Base-by-base conservation (phyloP, 2,888 invertebrate genomes). In the Ferrisia virgata region DNA sequence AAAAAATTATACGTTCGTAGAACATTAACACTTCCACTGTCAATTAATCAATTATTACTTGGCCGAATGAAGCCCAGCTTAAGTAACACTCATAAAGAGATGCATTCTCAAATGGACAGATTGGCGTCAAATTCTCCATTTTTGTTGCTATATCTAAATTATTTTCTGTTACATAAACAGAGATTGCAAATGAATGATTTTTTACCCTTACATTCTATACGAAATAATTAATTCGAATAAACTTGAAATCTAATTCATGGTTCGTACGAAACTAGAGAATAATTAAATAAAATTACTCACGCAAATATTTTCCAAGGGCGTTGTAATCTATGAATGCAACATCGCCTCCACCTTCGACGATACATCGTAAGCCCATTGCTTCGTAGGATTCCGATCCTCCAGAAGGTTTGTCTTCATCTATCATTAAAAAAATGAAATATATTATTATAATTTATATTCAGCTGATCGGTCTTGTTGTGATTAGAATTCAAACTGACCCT, bases 261-360 rank as follows among this genome's bases (percentile, higher is more conserved):
- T 39, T 72, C n/a, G 33, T 33, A 72, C 28, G 28, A 64, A 11
- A 28, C 58, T 47, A 28, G 15, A 2, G 28, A 33, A n/a, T 72
- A 72, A 72, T 72, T 72, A 72, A 72, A n/a, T n/a, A 13, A 22
- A 43, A 64, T 84, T 86, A 87, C 89, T 88, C 86, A 92, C 93
- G 91, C 86, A 90, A 89, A 86, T 92, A 91, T 87, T 91, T 91
- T 85, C 92, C 91, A 72, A 91, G 91, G 0, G 91, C 91, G 31
- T 90, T 89, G 85, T 93, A 91, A 86, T 92, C 92, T 1, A 96
- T 89, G 86, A 96, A 95, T 0, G 95, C 95, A 0, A 96, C 94
- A 87, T 96, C 95, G 4, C 91, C 94, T 85, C 90, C 90, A 0
- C 92, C 92, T 85, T 93, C 92, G 1, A 91, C 89, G 15, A 96